Conservation (phyloP, 2,797 vertebrate genomes). For the Merluccius polli region DNA sequence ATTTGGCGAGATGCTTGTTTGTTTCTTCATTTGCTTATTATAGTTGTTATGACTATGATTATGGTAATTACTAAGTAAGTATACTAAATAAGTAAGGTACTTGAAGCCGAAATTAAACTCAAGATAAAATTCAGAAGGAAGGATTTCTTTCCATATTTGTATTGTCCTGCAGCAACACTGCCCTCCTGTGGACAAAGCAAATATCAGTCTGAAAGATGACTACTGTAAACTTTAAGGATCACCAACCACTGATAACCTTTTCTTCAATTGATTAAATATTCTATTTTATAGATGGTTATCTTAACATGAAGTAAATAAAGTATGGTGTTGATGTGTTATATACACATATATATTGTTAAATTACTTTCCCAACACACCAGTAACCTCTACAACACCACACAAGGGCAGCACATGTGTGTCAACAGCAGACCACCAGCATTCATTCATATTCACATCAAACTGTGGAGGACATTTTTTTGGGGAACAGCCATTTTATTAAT, state of each 20-base stretch:
- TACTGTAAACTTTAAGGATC: background rate
- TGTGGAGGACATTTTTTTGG: slow-evolving; percentile 57
- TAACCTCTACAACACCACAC: background rate
- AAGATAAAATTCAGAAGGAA: background rate
- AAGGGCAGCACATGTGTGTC: background rate
- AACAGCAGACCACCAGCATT: slow-evolving; percentile 42
- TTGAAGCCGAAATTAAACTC: background rate
- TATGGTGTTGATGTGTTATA: background rate
- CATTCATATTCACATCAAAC: slow-evolving; percentile 67
- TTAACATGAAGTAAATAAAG: background rate
- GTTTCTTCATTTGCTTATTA: background rate
- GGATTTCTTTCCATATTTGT: background rate
- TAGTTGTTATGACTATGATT: background rate
- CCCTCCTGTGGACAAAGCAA: background rate
- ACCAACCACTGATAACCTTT: background rate
- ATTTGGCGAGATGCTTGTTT: background rate
- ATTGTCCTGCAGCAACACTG: background rate
- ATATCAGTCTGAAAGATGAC: background rate
- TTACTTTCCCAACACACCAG: background rate
- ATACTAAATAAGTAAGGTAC: background rate
- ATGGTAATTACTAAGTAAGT: no score
- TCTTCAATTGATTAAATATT: background rate
- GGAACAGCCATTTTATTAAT: slow-evolving; percentile 80
- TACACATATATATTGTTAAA: background rate
- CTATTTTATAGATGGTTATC: background rate